Evolutionary conservation across 2,888 invertebrate species (phyloP), one percentile per base, ranked within the genome.

Genomic region (Sinhomidia bicolor): DNA sequence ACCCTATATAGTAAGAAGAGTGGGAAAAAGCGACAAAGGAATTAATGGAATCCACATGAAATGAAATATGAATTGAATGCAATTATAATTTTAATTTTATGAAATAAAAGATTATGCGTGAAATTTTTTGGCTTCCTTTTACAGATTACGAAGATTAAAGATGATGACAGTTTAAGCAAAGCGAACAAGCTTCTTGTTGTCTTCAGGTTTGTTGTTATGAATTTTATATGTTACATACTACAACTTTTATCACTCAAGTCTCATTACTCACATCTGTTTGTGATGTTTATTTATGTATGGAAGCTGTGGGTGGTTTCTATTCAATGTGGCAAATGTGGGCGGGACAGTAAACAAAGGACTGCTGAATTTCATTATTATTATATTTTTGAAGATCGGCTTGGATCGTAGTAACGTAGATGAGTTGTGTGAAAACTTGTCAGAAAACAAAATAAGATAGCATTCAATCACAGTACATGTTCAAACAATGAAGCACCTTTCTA

Each of bases 381-480:
- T 23, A 14, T 23, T 23, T 65, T 29, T n/a, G 32, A 32, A 36
- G 32, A 82, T 68, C 29, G n/a, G 51, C 7, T 82, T 82, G 81
- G n/a, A n/a, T n/a, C n/a, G n/a, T n/a, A 82, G 65, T 68, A 82
- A 65, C 29, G 81, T 20, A n/a, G n/a, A n/a, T 1, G 12, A 41
- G 23, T 65, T 68, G 51, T 82, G 81, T 29, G 51, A 82, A 62
- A 82, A 80, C 60, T 54, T 60, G 79, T 79, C 79, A 79, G 14
- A 5, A 6, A 10, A 12, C 1, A 60, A 54, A 54, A 54, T 54
- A 54, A 54, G 36, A 36, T 68, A n/a, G 20, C 36, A 60, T 26
- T 60, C 26, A 20, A 20, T 10, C 62, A 14, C 68, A n/a, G n/a
- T 9, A 23, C 32, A 1, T 36, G n/a, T 62, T 1, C 20, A 60